phyloP scores from a whole-genome alignment of 2,888 invertebrate species.

The Himalopsyche anomala region DNA sequence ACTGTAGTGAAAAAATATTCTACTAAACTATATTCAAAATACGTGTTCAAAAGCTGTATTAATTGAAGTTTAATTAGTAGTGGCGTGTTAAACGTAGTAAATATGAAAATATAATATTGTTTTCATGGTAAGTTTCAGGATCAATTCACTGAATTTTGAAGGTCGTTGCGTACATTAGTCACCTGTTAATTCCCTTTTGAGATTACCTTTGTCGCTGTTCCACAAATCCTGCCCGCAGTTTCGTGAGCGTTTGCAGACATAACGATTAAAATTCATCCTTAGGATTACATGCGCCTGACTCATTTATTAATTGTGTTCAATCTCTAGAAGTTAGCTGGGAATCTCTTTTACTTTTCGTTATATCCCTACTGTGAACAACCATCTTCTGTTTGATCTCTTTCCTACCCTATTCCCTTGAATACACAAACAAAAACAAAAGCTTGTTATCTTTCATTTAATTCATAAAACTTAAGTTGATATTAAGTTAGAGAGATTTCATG shows the following conservation, averaged over 20 bases:
- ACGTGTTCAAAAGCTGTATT: too few relatives aligned
- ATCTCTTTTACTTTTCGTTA: slow-evolving; percentile 6
- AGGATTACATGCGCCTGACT: not conserved
- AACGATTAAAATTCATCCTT: slow-evolving; percentile 2
- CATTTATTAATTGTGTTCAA: not conserved
- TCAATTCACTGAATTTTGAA: not conserved
- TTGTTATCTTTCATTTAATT: not conserved
- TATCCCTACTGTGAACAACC: not conserved
- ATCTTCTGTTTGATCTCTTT: not conserved
- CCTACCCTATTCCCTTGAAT: not conserved
- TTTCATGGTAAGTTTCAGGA: not conserved
- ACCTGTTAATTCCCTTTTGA: slow-evolving; percentile 16
- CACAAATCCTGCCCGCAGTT: slow-evolving; percentile 22
- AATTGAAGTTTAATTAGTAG: too few relatives aligned
- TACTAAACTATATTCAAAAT: too few relatives aligned
- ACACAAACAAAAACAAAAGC: not conserved
- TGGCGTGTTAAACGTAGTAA: not conserved
- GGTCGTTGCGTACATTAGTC: not conserved
- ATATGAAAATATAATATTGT: not conserved
- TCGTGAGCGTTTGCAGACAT: not conserved
- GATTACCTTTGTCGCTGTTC: not conserved
- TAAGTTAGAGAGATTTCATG: not conserved
- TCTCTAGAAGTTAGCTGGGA: not conserved
- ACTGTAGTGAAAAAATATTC: too few relatives aligned
- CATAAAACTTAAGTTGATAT: not conserved